Percentiles rank a stretch among this genome's conserved stretches.
Conservation (phyloP, 2,113 vertebrate species). For the Fulica atra region DNA sequence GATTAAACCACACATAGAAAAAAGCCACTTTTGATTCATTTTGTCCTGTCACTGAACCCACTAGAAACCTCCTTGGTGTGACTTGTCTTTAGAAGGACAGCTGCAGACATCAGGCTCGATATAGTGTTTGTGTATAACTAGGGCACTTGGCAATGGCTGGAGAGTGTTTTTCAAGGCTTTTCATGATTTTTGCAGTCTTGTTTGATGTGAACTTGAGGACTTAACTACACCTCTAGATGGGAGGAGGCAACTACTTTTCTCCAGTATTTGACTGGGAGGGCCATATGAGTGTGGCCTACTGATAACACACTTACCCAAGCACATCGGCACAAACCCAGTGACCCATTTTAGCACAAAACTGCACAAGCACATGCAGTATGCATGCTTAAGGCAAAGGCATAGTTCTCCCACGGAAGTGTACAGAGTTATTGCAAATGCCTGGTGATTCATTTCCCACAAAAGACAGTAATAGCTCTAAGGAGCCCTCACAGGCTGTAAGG, state of each 20-base stretch:
- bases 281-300: background rate
- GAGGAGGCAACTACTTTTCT: background rate
- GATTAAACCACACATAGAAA: background rate
- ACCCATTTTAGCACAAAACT: background rate
- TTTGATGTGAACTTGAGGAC: background rate
- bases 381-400: background rate
- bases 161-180: background rate
- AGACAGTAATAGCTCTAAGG: conserved; percentile 25
- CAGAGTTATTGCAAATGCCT: conserved; percentile 10
- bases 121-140: background rate
- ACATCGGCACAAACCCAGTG: background rate
- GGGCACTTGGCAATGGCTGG: background rate
- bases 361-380: background rate
- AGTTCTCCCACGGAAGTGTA: background rate
- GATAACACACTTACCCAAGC: background rate
- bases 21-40: background rate
- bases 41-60: background rate
- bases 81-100: background rate
- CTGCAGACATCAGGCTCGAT: background rate
- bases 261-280: background rate
- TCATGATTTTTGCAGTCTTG: background rate
- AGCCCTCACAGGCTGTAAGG: conserved; percentile 3
- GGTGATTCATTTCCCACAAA: background rate
- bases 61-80: background rate
- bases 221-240: background rate